Evolutionary conservation across 2,888 invertebrate species (phyloP), one percentile per base, ranked within the genome.

Genomic region (Temnothorax ravouxi): DNA sequence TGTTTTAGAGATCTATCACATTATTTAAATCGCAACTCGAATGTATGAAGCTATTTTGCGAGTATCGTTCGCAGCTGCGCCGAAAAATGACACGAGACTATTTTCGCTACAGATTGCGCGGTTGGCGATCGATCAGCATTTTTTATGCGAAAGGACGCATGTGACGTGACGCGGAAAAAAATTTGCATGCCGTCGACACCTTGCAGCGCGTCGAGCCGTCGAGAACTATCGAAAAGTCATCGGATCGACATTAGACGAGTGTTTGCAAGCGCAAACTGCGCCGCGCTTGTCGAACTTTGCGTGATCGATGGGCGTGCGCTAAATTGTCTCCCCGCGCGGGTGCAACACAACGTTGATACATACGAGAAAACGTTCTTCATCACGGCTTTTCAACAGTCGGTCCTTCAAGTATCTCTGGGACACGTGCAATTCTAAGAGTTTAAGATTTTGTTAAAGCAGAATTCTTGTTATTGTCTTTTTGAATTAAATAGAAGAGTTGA

Each of bases 201-300:
- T 89, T 86, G 87, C 84, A 81, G 41, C 75, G 5, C 29, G 44
- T 25, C 56, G 59, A 41, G 41, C 25, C 67, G 50, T 66, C 84
- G 86, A 84, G 86, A 92, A 93, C 92, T 94, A 94, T 93, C 92
- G 94, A 92, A 94, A 93, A 95, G 94, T 95, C 94, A 95, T 95
- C 88, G 93, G 91, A 93, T 90, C 88, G 92, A 92, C 93, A 94
- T 95, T 94, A 94, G 90, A 77, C 84, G 66, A 41, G 41, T 41
- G 34, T 52, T 80, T 77, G 84, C 79, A 76, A 67, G 82, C 67
- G 67, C 86, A 88, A 72, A 88, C 87, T 87, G 86, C 85, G 85
- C 80, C 86, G 56, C 84, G 80, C 83, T 88, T 88, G 83, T 91
- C 90, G 87, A 91, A 89, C 79, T 87, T 86, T 69, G 41, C 50